These are phyloP conservation scores for Drosophila varians DNA, from an alignment of 1,140 invertebrate species.

Conservation along the genomic window DNA sequence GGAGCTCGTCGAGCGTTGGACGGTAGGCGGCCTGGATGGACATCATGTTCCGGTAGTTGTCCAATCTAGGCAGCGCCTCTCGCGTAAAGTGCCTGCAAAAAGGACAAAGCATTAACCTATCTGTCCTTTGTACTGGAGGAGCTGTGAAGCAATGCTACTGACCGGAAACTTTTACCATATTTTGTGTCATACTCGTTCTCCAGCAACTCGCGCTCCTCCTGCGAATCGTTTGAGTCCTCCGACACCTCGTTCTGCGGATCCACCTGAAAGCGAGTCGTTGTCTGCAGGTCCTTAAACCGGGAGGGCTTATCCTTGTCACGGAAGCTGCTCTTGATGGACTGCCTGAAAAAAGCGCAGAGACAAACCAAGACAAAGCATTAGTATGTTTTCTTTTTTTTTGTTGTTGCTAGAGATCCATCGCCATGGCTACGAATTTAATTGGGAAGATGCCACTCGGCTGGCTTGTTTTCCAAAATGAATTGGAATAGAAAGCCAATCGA, in stretches of 20 bases:
- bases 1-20: slow-evolving; percentile 96
- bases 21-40: slow-evolving; percentile 94
- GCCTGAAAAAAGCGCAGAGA: slow-evolving; percentile 24
- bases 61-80: slow-evolving; percentile 94
- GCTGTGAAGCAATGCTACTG: slow-evolving; percentile 61
- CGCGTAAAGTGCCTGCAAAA: slow-evolving; percentile 91
- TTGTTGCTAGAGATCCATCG: background rate
- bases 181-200: slow-evolving; percentile 88
- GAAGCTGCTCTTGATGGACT: slow-evolving; percentile 86
- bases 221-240: slow-evolving; percentile 83
- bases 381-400: background rate
- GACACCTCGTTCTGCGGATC: slow-evolving; percentile 84
- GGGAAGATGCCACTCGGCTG: background rate
- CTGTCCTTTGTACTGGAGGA: too few relatives aligned
- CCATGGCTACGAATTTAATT: slow-evolving; percentile 24
- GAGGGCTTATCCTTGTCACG: slow-evolving; percentile 86
- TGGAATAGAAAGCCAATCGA: slow-evolving; percentile 17
- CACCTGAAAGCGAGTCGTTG: slow-evolving; percentile 86
- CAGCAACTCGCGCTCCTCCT: slow-evolving; percentile 86
- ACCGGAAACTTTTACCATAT: slow-evolving; percentile 92
- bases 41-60: slow-evolving; percentile 97
- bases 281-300: slow-evolving; percentile 85
- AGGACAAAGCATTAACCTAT: too few relatives aligned
- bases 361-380: background rate
- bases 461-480: slow-evolving; percentile 1